Evolutionary conservation across 2,113 vertebrate genomes (phyloP).

Genomic region (Apaloderma vittatum): DNA sequence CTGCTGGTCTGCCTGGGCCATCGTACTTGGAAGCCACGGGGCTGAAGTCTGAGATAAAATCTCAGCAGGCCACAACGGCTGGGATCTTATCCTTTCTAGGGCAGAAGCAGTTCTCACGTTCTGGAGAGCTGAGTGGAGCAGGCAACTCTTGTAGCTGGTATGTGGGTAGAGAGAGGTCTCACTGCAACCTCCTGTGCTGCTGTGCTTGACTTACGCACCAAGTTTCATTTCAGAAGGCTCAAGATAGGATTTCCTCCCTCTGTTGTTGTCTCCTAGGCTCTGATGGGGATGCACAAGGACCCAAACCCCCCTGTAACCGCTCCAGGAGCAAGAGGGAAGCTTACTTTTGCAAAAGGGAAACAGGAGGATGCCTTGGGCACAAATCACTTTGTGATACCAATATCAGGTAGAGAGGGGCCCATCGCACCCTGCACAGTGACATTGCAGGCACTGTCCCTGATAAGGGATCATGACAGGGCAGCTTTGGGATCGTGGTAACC

Average conservation of each 20-base stretch:
- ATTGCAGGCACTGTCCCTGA: not conserved
- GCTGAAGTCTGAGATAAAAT: not conserved
- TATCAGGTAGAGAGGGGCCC: not conserved
- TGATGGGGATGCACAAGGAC: not conserved
- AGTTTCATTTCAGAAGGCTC: not conserved
- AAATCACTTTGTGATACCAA: not conserved
- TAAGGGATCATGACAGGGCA: not conserved
- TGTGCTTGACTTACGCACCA: fast-evolving
- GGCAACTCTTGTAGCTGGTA: not conserved
- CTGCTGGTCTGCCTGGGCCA: not conserved
- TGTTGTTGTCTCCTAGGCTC: not conserved
- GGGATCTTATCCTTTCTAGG: not conserved
- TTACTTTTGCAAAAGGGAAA: not conserved
- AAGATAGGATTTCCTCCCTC: not conserved
- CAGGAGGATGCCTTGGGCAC: not conserved
- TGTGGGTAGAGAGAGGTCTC: not conserved
- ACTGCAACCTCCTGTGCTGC: not conserved
- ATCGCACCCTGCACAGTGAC: fast-evolving
- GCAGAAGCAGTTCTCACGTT: not conserved
- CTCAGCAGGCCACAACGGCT: not conserved
- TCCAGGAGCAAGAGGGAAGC: not conserved
- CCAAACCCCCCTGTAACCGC: not conserved
- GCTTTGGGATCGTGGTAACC: not conserved
- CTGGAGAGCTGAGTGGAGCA: not conserved
- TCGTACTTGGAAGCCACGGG: not conserved